A percentile compares a stretch with the other conserved stretches of the same genome.
Evolutionary conservation across 2,113 vertebrate genomes (phyloP).

Genomic region (Cyrtonyx montezumae): DNA sequence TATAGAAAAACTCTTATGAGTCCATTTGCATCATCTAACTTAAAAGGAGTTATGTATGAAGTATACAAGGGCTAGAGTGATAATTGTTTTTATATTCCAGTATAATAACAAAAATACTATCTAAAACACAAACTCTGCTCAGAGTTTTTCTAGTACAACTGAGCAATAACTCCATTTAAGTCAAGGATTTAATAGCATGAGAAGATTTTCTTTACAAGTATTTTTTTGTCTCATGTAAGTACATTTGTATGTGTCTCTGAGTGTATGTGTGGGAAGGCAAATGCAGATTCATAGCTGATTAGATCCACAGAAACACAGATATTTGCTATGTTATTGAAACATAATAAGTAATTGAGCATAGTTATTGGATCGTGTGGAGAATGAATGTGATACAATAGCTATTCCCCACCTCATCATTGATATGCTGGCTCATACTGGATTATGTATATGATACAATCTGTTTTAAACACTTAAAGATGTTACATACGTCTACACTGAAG

Average conservation of each 20-base stretch:
- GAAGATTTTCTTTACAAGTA: background rate
- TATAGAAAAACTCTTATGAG: background rate
- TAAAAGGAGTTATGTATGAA: background rate
- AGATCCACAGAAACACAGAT: background rate
- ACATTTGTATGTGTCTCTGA: background rate
- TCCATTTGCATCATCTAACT: background rate
- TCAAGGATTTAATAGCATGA: background rate
- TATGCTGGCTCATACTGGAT: background rate
- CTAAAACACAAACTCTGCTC: background rate
- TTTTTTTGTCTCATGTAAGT: background rate
- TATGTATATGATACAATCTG: background rate
- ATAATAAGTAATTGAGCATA: background rate
- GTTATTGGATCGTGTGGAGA: background rate
- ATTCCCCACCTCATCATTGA: background rate
- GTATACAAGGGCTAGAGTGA: background rate
- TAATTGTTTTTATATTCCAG: background rate
- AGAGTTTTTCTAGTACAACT: background rate
- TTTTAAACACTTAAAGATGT: background rate
- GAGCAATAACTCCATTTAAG: background rate
- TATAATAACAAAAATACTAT: background rate
- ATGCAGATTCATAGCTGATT: background rate
- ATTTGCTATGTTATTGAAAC: background rate
- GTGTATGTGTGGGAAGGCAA: rapidly evolving
- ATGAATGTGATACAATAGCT: background rate
- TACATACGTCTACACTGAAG: background rate